Conservation (phyloP, 2,113 vertebrate species). For the Sylvia atricapilla region DNA sequence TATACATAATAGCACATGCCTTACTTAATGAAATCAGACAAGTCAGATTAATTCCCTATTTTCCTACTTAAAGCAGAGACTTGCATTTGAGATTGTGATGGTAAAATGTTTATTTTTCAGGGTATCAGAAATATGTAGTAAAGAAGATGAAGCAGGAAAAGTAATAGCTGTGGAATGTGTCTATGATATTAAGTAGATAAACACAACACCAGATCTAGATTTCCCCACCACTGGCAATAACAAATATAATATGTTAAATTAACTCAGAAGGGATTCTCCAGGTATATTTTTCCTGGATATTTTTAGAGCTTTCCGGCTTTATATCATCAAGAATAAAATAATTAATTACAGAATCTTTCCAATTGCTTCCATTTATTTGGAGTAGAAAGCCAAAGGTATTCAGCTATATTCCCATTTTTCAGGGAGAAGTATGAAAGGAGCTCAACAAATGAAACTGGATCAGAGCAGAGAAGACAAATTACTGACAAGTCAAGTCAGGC, state of each 20-base stretch:
- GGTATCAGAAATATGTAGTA: background rate
- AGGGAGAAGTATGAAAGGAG: background rate
- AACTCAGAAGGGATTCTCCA: background rate
- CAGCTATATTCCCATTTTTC: background rate
- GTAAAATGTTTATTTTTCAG: background rate
- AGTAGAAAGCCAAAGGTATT: background rate
- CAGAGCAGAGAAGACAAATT: background rate
- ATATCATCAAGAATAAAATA: background rate
- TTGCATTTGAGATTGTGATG: background rate
- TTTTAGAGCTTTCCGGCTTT: background rate
- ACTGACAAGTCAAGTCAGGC: slow-evolving; percentile 6
- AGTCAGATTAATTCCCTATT: background rate
- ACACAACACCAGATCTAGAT: background rate
- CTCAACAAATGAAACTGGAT: background rate
- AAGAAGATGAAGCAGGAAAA: background rate
- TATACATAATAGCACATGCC: background rate
- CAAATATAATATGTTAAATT: background rate
- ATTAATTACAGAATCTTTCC: background rate
- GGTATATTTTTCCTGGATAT: background rate
- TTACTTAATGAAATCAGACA: background rate
- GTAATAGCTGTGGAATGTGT: background rate
- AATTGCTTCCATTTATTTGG: background rate
- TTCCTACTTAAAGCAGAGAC: background rate
- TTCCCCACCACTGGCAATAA: background rate
- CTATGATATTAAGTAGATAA: background rate